phyloP scores from a whole-genome alignment of 2,113 vertebrate species.

The Pitta sordida region DNA sequence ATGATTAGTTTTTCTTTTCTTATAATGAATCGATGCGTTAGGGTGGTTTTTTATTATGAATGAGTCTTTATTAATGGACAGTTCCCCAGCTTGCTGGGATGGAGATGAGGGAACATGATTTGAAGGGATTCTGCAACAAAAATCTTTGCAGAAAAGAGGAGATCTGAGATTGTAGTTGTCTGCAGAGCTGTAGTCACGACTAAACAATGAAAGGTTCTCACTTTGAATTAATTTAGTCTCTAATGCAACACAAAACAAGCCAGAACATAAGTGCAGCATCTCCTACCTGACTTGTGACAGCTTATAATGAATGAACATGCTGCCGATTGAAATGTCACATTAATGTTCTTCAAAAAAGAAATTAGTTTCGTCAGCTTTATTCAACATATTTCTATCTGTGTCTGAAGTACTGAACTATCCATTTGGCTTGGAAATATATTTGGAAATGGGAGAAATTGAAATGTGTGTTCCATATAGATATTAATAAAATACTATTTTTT shows the following conservation, averaged over 20 bases:
- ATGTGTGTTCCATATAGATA: background rate
- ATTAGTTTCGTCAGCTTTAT: background rate
- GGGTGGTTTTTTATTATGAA: background rate
- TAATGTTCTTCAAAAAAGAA: background rate
- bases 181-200: background rate
- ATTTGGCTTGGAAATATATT: slow-evolving; percentile 5
- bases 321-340: background rate
- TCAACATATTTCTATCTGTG: background rate
- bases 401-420: background rate
- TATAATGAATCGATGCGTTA: background rate
- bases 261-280: background rate
- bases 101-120: background rate
- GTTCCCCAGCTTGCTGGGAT: background rate
- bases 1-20: background rate
- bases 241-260: background rate
- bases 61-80: background rate
- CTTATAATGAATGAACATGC: background rate
- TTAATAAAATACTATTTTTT: background rate
- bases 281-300: background rate
- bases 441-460: background rate
- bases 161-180: background rate
- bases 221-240: background rate
- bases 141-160: background rate
- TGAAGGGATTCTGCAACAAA: background rate
- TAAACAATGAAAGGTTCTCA: background rate